Conservation (phyloP, 2,113 vertebrate genomes). For the Podarcis cretensis region DNA sequence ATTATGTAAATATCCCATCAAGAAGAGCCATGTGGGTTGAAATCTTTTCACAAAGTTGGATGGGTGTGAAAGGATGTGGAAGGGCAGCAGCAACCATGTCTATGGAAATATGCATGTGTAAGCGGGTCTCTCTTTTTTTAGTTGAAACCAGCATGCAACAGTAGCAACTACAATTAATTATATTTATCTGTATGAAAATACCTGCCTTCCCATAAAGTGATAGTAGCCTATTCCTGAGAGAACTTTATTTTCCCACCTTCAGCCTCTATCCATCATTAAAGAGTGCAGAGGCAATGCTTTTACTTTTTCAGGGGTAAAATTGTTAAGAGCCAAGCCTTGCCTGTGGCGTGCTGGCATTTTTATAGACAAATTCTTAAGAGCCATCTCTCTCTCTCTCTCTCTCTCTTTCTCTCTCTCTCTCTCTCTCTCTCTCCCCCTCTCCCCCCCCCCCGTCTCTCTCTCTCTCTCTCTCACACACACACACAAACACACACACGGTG, state of each 20-base stretch:
- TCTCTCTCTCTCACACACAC: background rate
- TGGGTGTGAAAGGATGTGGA: background rate
- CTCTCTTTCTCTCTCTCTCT: too few species aligned
- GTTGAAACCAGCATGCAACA: constrained; percentile 32
- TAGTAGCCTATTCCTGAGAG: background rate
- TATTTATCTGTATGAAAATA: constrained; percentile 3
- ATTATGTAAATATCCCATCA: background rate
- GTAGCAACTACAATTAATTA: constrained; percentile 18
- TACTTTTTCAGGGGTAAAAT: background rate
- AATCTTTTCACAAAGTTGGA: background rate
- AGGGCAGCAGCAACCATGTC: background rate
- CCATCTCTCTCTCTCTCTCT: background rate
- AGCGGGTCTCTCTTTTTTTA: background rate
- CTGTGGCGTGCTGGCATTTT: background rate
- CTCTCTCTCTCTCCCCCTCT: background rate
- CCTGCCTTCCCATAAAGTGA: background rate
- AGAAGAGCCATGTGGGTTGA: background rate
- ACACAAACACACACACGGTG: background rate
- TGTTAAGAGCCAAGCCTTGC: background rate
- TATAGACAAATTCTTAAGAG: background rate
- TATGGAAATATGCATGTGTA: too few species aligned
- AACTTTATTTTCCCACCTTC: background rate
- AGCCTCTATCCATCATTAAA: background rate
- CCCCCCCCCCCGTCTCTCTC: too few species aligned
- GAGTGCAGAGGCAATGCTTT: background rate